phyloP scores from a whole-genome alignment of 1,140 invertebrate species.

The Galleria mellonella region DNA sequence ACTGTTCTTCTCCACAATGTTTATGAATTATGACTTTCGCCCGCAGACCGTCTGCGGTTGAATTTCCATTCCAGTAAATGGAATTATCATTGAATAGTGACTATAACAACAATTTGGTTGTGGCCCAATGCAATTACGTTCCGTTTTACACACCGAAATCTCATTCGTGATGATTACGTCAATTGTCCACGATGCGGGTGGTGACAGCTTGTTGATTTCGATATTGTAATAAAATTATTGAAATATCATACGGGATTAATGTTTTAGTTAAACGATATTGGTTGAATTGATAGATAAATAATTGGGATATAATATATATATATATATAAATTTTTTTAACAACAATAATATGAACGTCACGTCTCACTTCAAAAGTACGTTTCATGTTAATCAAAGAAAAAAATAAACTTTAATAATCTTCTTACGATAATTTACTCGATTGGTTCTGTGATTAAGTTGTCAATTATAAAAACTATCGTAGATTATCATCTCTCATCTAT shows the following conservation, averaged over 20 bases:
- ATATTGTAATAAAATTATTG: background rate
- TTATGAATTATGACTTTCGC: slow-evolving; percentile 26
- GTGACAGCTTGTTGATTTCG: slow-evolving; percentile 13
- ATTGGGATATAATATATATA: too few relatives aligned
- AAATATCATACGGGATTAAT: background rate
- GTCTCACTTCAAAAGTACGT: too few relatives aligned
- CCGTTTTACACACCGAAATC: slow-evolving; percentile 66
- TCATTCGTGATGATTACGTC: slow-evolving; percentile 68
- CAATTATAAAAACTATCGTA: too few relatives aligned
- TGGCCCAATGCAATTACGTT: slow-evolving; percentile 65
- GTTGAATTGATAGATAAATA: too few relatives aligned
- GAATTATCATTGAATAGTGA: slow-evolving; percentile 63
- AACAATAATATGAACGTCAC: too few relatives aligned
- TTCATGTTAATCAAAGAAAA: too few relatives aligned
- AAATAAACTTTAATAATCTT: too few relatives aligned
- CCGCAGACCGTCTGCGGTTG: slow-evolving; percentile 27
- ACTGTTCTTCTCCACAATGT: too few relatives aligned
- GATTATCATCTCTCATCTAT: background rate
- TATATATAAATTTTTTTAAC: too few relatives aligned
- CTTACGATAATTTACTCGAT: too few relatives aligned
- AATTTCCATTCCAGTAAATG: slow-evolving; percentile 15
- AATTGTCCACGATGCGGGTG: slow-evolving; percentile 69
- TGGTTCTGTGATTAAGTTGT: too few relatives aligned
- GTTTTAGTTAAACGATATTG: too few relatives aligned
- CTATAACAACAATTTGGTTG: slow-evolving; percentile 62